Base-by-base conservation (phyloP, 23 tunicate species). In the Trididemnum clinides region DNA sequence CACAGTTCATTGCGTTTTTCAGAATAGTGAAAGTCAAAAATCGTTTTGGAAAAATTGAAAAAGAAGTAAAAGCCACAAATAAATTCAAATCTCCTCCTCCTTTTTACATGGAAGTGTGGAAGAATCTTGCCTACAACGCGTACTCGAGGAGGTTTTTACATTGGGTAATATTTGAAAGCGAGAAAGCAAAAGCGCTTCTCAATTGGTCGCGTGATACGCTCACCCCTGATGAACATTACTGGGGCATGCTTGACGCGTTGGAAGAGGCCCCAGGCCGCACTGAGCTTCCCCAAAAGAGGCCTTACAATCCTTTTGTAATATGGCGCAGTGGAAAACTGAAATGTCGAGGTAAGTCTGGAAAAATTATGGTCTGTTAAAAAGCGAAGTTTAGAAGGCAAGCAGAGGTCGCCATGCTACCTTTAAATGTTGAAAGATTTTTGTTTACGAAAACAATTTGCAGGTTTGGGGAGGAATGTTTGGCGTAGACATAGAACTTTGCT, bases 161-260 rank as follows among this genome's bases (percentile, higher is more conserved):
- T 59, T 90, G 95, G 95, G 86, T 51, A 28, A 28, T 90, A 0
- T 51, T 58, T 22, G 84, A 90, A 10, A 80, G 95, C 34, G 54
- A 76, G 20, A 63, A 71, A 25, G 95, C 90, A 18, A 39, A 51
- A 34, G 86, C 82, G 0, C 65, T 90, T 27, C 77, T 90, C 51
- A 82, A 85, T 19, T 90, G 95, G 95, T 90, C 95, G 34, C 25
- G 29, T 26, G 89, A 90, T 37, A 90, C 95, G 19, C 10, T 51
- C 35, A 78, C 83, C 27, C 96, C 96, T 1, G 96, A 91, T 37
- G 96, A 91, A 57, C 90, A 86, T 75, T 82, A 38, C 49, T 91
- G 96, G 96, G 37, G 59, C 30, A 74, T 82, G 91, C 62, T 91
- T 54, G 78, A 87, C 21, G 30, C 64, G 33, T 34, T 78, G 27